Percentiles rank a stretch among this genome's conserved stretches.
Evolutionary conservation across 2,797 vertebrate genomes (phyloP).

Genomic region (Brotula barbata): DNA sequence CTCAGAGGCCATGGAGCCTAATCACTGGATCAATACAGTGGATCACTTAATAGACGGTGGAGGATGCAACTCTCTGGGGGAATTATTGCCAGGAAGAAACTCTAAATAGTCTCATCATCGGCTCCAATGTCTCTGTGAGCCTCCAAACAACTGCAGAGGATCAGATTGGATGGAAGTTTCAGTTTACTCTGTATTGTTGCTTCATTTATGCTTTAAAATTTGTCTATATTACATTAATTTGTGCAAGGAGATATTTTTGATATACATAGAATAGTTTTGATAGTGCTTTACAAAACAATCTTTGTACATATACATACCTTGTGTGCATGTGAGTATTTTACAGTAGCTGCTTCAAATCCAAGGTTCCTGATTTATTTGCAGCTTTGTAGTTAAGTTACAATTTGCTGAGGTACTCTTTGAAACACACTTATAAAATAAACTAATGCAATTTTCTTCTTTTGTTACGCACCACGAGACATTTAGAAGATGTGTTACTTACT

Average conservation of each 20-base stretch:
- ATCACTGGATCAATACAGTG: slow-evolving; percentile 71
- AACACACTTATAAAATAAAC: neutral
- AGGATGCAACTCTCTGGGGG: slow-evolving; percentile 57
- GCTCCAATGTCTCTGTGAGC: slow-evolving; percentile 52
- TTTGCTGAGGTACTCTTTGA: neutral
- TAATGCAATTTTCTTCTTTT: slow-evolving; percentile 16
- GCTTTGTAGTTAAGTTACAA: neutral
- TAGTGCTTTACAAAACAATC: too few species aligned
- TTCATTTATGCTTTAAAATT: neutral
- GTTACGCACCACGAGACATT: neutral
- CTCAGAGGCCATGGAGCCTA: slow-evolving; percentile 53
- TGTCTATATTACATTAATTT: neutral
- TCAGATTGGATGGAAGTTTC: slow-evolving; percentile 19
- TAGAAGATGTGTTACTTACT: slow-evolving; percentile 4
- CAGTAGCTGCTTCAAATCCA: neutral
- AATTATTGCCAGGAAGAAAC: slow-evolving; percentile 73
- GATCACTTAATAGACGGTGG: slow-evolving; percentile 72
- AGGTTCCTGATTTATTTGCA: neutral
- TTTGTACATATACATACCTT: too few species aligned
- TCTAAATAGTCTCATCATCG: slow-evolving; percentile 61
- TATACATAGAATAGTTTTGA: too few species aligned
- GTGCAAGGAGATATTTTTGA: too few species aligned
- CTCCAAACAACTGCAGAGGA: slow-evolving; percentile 32
- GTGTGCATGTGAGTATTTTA: neutral
- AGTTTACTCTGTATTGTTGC: slow-evolving; percentile 7